A percentile compares a stretch with the other conserved stretches of the same genome.
These are phyloP conservation scores for Crematogaster levior DNA, from an alignment of 2,888 invertebrate genomes.

Conservation along the genomic window DNA sequence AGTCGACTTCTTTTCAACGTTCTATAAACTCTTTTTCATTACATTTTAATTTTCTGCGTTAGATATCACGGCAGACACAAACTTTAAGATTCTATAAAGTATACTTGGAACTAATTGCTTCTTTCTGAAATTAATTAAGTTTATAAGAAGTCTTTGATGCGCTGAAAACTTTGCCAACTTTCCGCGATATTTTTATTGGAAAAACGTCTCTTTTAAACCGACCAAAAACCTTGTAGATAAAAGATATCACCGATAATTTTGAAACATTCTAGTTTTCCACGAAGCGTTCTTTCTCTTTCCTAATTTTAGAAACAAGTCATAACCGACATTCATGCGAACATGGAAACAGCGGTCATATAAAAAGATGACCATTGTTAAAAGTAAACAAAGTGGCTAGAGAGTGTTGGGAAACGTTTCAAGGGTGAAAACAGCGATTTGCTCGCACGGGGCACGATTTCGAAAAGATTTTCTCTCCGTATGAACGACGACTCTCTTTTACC, in stretches of 20 bases:
- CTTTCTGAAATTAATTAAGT: constrained; percentile 48
- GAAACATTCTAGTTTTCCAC: background rate
- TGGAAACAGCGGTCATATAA: background rate
- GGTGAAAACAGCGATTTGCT: constrained; percentile 21
- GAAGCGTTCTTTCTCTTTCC: background rate
- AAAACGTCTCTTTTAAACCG: background rate
- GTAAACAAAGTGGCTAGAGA: background rate
- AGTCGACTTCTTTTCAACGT: background rate
- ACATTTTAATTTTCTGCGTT: constrained; percentile 29
- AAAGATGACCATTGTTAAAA: background rate
- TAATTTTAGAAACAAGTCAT: background rate
- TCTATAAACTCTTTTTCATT: constrained; percentile 16
- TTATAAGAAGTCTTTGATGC: constrained; percentile 29
- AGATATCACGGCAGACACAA: constrained; percentile 36
- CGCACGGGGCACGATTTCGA: constrained; percentile 6
- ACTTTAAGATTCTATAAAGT: constrained; percentile 44
- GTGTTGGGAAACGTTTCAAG: background rate
- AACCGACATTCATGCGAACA: background rate
- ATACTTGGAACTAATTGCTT: constrained; percentile 39
- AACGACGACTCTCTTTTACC: constrained; percentile 27
- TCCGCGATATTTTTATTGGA: constrained; percentile 24
- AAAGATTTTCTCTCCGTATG: constrained; percentile 1
- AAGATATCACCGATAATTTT: constrained; percentile 1
- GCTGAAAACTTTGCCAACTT: constrained; percentile 32
- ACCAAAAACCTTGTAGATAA: background rate